These are phyloP conservation scores for Oryctes rhinoceros DNA, from an alignment of 1,140 invertebrate genomes.

Conservation along the genomic window DNA sequence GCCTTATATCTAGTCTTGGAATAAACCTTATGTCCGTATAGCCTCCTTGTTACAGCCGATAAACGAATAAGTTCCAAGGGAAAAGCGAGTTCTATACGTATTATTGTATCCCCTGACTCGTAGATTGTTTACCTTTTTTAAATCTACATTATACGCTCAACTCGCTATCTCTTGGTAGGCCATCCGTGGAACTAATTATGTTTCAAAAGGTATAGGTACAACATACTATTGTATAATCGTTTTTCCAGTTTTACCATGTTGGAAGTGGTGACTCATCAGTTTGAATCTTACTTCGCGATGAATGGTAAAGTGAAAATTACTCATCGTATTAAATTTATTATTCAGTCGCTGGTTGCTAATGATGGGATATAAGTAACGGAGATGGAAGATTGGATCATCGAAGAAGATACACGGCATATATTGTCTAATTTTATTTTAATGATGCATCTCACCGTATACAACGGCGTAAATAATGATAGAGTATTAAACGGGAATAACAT, in stretches of 20 bases:
- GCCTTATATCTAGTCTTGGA: no score
- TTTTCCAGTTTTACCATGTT: not conserved
- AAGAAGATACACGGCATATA: no score
- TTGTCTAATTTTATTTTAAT: no score
- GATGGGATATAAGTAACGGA: no score
- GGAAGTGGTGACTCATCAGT: not conserved
- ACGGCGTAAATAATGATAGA: no score
- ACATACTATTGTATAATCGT: not conserved
- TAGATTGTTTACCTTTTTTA: not conserved
- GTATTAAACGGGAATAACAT: no score
- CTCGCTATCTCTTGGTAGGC: not conserved
- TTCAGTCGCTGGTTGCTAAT: not conserved
- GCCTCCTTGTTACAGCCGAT: not conserved
- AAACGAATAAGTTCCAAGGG: not conserved
- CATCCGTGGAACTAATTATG: not conserved
- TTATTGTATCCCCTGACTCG: not conserved
- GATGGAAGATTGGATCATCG: no score
- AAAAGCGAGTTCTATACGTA: not conserved
- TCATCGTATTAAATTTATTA: slow-evolving; percentile 17
- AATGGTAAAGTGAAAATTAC: not conserved
- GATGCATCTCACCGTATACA: no score
- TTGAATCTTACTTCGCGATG: not conserved
- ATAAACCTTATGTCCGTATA: no score
- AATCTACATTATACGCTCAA: not conserved
- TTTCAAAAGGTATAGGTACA: not conserved